A percentile compares a stretch with the other conserved stretches of the same genome.
phyloP scores from a whole-genome alignment of 2,888 invertebrate species.

The Andrena praecox region DNA sequence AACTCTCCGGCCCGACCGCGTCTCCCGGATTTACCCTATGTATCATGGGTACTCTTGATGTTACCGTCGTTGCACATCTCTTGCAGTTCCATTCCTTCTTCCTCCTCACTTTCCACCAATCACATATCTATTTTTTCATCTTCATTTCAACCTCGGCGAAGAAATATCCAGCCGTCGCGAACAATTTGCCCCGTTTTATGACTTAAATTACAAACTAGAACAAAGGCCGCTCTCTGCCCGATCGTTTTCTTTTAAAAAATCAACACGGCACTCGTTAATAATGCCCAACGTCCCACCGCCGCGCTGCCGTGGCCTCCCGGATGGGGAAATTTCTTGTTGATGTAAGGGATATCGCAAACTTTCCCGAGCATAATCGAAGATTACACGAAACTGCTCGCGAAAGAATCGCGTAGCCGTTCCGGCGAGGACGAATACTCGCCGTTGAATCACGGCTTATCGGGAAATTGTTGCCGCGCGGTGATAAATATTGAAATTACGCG shows the following conservation, averaged over 20 bases:
- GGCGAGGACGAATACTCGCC: not conserved
- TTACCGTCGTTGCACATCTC: not conserved
- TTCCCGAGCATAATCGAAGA: not conserved
- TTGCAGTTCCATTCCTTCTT: not conserved
- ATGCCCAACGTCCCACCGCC: not conserved
- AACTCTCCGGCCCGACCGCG: too few relatives aligned
- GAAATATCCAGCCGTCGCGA: too few relatives aligned
- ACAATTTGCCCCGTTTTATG: not conserved
- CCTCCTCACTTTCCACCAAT: too few relatives aligned
- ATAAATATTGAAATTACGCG: constrained; percentile 1
- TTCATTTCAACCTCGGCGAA: too few relatives aligned
- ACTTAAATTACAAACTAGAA: not conserved
- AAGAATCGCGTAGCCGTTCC: not conserved
- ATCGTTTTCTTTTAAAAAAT: not conserved
- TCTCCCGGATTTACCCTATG: too few relatives aligned
- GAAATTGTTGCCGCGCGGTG: too few relatives aligned
- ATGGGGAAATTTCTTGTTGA: not conserved
- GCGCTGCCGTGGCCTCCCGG: not conserved
- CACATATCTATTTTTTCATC: too few relatives aligned
- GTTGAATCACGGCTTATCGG: not conserved
- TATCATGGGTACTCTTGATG: too few relatives aligned
- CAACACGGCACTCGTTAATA: constrained; percentile 13
- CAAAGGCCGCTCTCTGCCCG: not conserved
- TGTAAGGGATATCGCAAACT: not conserved
- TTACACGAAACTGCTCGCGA: not conserved